Conservation (phyloP, 2,797 vertebrate genomes). For the Pseudochirops corinnae region DNA sequence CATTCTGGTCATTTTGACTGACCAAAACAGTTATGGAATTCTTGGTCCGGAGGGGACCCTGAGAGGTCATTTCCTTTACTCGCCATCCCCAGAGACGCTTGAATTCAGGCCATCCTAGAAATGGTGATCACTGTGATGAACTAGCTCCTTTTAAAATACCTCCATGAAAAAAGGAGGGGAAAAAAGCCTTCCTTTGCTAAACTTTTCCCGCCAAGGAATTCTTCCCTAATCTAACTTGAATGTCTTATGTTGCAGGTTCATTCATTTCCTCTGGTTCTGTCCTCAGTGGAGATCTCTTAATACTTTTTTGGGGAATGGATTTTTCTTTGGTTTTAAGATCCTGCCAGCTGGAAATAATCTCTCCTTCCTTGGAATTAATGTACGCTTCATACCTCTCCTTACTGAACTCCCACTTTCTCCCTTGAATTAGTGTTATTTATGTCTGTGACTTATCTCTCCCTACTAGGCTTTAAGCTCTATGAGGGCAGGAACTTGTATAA, state of each 20-base stretch:
- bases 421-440: neutral
- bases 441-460: neutral
- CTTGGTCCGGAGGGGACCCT: neutral
- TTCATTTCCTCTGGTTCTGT: neutral
- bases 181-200: neutral
- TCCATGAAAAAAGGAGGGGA: neutral
- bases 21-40: neutral
- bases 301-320: neutral
- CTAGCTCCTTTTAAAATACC: neutral
- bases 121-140: neutral
- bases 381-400: neutral
- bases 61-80: neutral
- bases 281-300: neutral
- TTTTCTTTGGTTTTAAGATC: neutral
- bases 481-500: neutral
- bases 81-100: neutral
- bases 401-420: neutral
- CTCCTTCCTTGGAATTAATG: neutral
- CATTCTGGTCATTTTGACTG: neutral
- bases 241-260: neutral
- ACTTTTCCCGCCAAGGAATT: neutral
- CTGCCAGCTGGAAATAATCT: neutral
- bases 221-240: neutral
- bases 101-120: neutral
- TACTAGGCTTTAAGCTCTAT: neutral